Evolutionary conservation across 2,797 vertebrate genomes (phyloP), one percentile per base, ranked within the genome.

Genomic region (Prunella strophiata): DNA sequence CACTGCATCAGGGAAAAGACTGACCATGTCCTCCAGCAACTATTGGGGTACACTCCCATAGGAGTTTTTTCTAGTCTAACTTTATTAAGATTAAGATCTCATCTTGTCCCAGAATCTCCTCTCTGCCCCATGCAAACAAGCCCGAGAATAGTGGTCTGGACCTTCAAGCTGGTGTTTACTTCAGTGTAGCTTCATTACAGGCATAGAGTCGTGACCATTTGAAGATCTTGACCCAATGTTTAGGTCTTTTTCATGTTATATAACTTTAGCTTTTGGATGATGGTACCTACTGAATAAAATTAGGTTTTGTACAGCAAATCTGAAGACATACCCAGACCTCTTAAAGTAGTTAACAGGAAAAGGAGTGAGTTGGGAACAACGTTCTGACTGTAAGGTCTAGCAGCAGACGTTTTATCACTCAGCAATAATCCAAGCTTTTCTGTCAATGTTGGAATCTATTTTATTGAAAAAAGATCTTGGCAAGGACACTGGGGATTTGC

Each of bases 381-480:
- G 81, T 85, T 93, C 92, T 87, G 55, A 57, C 74, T 79, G 61
- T 52, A 70, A 92, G 90, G 77, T 59, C 58, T 85, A 94, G 93
- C 45, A 82, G 80, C 92, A 76, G 86, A 67, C 25, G 10, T 92
- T 85, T 94, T 93, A 94, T 95, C 78, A 82, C 90, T 93, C 72
- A 79, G 86, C 74, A 93, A 91, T 94, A 96, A 96, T 87, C 67
- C 45, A 91, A n/a, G 71, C 32, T 93, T 92, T 95, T 93, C 71
- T 91, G 68, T 93, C 93, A 80, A 79, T 89, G 71, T 10, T 91
- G 55, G 50, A 93, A 93, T 90, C 83, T 85, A 40, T 95, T 94
- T 96, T 94, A 91, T 88, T 91, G 93, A 59, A 90, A 94, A 85
- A 85, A 58, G 22, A 54, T 85, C 74, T 93, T 94, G 93, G 78